These are phyloP conservation scores for Toxonevra muliebris DNA, from an alignment of 2,888 invertebrate genomes.

Conservation along the genomic window DNA sequence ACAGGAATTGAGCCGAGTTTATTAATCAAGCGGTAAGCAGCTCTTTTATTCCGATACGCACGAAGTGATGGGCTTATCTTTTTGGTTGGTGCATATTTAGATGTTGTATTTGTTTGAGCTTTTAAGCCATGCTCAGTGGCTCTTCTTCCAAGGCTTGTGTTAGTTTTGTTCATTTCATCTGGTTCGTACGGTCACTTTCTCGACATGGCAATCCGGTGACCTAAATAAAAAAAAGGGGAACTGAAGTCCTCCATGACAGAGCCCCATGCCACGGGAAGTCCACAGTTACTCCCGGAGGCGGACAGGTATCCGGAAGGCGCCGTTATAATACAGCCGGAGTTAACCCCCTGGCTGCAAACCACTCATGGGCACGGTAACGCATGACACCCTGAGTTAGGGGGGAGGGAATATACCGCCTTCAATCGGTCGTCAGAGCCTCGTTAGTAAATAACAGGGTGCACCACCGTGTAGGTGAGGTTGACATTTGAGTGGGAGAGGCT, in stretches of 20 bases:
- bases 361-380: constrained; percentile 26
- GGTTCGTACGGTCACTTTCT: constrained; percentile 18
- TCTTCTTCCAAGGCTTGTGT: too few relatives aligned
- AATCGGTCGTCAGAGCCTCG: too few relatives aligned
- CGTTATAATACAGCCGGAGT: constrained; percentile 25
- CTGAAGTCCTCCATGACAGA: constrained; percentile 28
- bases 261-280: constrained; percentile 30
- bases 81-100: too few relatives aligned
- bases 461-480: too few relatives aligned
- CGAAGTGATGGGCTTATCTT: too few relatives aligned
- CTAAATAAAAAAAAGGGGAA: constrained; percentile 11
- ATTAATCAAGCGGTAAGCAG: too few relatives aligned
- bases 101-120: too few relatives aligned
- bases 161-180: constrained; percentile 8
- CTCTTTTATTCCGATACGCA: too few relatives aligned
- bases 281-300: constrained; percentile 29
- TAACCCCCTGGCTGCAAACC: constrained; percentile 28
- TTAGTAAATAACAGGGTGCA: too few relatives aligned
- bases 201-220: constrained; percentile 13
- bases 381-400: constrained; percentile 27
- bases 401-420: neutral
- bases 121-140: too few relatives aligned
- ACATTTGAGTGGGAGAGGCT: too few relatives aligned
- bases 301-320: constrained; percentile 29
- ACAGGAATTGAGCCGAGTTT: too few relatives aligned